Evolutionary conservation across 2,113 vertebrate genomes (phyloP), one percentile per base, ranked within the genome.

Genomic region (Antennarius striatus): DNA sequence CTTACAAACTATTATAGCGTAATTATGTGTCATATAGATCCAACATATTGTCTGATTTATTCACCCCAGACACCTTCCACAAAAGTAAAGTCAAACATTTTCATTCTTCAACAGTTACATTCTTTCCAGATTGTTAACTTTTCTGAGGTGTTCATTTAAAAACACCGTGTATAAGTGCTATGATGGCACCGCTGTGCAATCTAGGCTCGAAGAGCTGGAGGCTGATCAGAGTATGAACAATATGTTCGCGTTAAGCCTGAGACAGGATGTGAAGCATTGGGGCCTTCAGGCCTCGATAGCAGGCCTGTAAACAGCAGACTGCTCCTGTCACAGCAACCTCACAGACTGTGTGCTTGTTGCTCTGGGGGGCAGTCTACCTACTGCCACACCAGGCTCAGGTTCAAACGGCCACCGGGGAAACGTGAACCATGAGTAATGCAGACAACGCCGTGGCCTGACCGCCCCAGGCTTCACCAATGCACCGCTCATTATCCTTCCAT

Each of bases 351-450:
- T 79, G 76, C 75, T 80, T 51, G 67, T 67, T 73, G 86, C 88
- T 91, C 77, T 70, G 77, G 88, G 86, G 88, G 85, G 61, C 72
- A 60, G 81, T 84, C 82, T 90, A 90, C 89, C 91, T 91, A 89
- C 75, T 73, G 79, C 82, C 79, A 86, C 84, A 85, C 80, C 77
- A 81, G 76, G 82, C 67, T 63, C 72, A 72, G 84, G 84, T 90
- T 90, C 81, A 92, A 85, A 79, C 51, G 28, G 79, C 87, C 87
- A 88, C 86, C 55, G 74, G 89, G 83, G 83, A 89, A 87, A 83
- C 72, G 50, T 86, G 86, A 88, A 87, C 76, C 73, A 6, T 92
- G 90, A 88, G 83, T 92, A 91, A 92, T 84, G 76, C 84, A 79
- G 81, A 87, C 84, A 86, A 69, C 79, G 60, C 71, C 68, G 65